phyloP scores from a whole-genome alignment of 2,797 vertebrate genomes.

The Ceyx erithaca region DNA sequence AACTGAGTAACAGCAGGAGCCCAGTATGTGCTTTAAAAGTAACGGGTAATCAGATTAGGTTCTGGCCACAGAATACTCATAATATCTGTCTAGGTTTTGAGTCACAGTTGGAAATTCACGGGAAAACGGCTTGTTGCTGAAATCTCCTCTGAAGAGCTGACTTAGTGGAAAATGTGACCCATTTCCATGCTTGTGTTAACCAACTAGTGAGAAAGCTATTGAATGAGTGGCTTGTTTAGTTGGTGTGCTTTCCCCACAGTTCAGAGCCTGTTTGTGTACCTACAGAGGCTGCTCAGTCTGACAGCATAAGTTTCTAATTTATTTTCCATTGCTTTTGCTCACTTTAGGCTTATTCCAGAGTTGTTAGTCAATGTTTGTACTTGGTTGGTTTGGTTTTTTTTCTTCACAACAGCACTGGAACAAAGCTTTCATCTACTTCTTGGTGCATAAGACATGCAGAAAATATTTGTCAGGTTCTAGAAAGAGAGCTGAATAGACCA shows the following conservation, averaged over 20 bases:
- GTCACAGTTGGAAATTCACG: background rate
- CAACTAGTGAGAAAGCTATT: background rate
- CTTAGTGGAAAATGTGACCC: background rate
- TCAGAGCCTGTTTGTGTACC: background rate
- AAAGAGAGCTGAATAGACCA: background rate
- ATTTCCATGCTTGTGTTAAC: background rate
- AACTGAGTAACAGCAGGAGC: background rate
- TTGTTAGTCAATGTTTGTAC: background rate
- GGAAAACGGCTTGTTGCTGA: background rate
- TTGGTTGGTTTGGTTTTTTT: background rate
- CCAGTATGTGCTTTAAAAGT: background rate
- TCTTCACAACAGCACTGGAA: background rate
- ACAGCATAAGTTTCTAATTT: background rate
- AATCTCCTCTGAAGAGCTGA: background rate
- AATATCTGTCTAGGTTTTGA: background rate
- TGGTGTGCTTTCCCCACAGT: rapidly evolving
- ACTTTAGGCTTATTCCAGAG: background rate
- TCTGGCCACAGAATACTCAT: rapidly evolving
- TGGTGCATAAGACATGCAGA: background rate
- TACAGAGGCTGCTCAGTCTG: background rate
- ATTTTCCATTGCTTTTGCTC: background rate
- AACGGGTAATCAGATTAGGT: background rate
- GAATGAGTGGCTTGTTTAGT: rapidly evolving
- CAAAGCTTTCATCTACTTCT: background rate
- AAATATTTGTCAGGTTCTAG: background rate